Base-by-base conservation (phyloP, 30 jellyfish, hydroid and myxozoan species). In the Thelohanellus kitauei region DNA sequence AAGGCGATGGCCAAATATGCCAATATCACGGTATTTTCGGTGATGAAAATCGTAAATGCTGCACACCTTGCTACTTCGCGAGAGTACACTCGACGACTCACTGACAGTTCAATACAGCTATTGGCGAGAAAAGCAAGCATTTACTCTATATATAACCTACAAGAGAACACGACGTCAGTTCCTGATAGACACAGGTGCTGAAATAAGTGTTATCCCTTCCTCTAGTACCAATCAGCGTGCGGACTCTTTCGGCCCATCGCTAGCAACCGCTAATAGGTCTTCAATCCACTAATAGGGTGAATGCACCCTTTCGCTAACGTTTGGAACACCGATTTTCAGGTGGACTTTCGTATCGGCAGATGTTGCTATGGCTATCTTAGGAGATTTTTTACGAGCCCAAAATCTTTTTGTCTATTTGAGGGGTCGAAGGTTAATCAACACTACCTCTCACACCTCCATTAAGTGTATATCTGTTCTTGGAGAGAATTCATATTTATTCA, bases 141-240 rank as follows among this genome's bases (percentile, higher is more conserved):
- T n/a, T n/a, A n/a, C n/a, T n/a, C n/a, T n/a, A n/a, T n/a, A n/a
- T n/a, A n/a, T n/a, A n/a, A n/a, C n/a, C n/a, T n/a, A n/a, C n/a
- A n/a, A n/a, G n/a, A n/a, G n/a, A n/a, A n/a, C n/a, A n/a, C n/a
- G n/a, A n/a, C n/a, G n/a, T n/a, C n/a, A n/a, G 6, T 54, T 53
- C 39, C 33, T 43, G 23, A 35, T 53, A 16, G 67, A 53, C 24
- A 44, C 67, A 9, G 67, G 66, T 32, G 66, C 66, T 4, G 66
- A 44, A 4, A 64, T 53, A 16, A 44, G 66, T 44, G 64, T 43
- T 32, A 21, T 39, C 18, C 65, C 65, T 1, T 35, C 54, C 4
- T 9, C 40, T n/a, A 35, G 25, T 27, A 22, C 24, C 11, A 34
- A 8, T 8, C 15, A 27, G 17, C 67, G 64, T 22, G 10, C 10